These are phyloP conservation scores for Acrobasis suavella DNA, from an alignment of 2,888 invertebrate species.

Conservation along the genomic window DNA sequence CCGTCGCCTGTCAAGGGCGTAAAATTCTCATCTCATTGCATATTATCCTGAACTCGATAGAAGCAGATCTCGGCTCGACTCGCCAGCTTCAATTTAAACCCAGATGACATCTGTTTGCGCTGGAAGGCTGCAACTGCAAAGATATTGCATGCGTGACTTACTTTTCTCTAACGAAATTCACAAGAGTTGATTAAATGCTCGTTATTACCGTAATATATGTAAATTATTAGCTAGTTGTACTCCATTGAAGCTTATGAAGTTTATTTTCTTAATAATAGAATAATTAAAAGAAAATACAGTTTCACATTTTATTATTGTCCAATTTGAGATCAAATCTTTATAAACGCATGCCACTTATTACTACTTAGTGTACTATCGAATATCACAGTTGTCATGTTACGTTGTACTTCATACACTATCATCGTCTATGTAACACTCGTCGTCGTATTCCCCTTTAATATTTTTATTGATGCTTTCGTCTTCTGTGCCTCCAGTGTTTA, in stretches of 20 bases:
- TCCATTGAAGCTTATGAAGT: too few species aligned
- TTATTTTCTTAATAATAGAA: neutral
- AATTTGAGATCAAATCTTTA: neutral
- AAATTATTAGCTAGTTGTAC: neutral
- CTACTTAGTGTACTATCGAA: neutral
- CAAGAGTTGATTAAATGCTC: neutral
- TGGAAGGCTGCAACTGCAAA: constrained; percentile 4
- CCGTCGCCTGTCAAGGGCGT: constrained; percentile 50
- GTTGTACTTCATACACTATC: constrained; percentile 5
- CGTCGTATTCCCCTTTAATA: constrained; percentile 4
- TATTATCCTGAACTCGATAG: constrained; percentile 16
- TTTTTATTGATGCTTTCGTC: constrained; percentile 21
- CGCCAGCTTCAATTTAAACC: constrained; percentile 18
- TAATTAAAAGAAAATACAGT: neutral
- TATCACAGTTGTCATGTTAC: neutral
- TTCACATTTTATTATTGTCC: neutral
- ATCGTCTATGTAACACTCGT: neutral
- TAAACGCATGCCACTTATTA: neutral
- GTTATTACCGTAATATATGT: neutral
- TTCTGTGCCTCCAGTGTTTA: neutral
- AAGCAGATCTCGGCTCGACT: constrained; percentile 1
- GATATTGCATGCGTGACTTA: neutral
- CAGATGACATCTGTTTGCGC: constrained; percentile 18
- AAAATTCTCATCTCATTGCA: constrained; percentile 48
- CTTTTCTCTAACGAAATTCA: neutral